These are phyloP conservation scores for Manis crassicaudata DNA, from an alignment of 2,797 vertebrate genomes.

Conservation along the genomic window DNA sequence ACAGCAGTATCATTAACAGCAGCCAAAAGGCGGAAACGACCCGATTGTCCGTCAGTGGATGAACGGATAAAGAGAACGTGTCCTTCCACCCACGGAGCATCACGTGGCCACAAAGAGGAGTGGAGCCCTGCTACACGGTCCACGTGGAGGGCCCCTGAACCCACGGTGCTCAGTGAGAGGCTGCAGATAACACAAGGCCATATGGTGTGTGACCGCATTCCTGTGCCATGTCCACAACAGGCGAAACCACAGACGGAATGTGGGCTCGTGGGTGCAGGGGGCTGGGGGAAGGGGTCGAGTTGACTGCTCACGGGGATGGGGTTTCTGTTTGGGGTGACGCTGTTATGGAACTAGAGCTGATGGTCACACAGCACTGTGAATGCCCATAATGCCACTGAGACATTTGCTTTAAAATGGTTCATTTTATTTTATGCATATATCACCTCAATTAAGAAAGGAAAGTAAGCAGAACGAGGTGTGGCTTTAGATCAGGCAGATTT, in stretches of 20 bases:
- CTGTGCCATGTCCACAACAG: background rate
- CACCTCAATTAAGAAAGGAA: background rate
- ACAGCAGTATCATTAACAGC: background rate
- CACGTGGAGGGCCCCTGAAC: rapidly evolving
- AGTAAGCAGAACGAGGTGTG: background rate
- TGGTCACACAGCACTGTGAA: too few relatives aligned
- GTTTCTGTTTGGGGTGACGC: background rate
- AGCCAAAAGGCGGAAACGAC: background rate
- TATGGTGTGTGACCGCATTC: rapidly evolving
- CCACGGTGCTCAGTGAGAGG: background rate
- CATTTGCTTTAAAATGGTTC: background rate
- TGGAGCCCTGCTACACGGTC: rapidly evolving
- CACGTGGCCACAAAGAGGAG: rapidly evolving
- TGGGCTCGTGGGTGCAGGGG: background rate
- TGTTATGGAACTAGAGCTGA: background rate
- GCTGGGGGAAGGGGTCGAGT: rapidly evolving
- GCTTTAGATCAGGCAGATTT: background rate
- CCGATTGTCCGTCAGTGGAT: too few relatives aligned
- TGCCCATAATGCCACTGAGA: background rate
- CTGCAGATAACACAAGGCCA: background rate
- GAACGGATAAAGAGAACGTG: rapidly evolving
- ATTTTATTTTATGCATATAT: background rate
- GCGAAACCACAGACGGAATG: rapidly evolving
- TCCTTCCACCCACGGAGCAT: rapidly evolving
- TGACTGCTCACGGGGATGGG: rapidly evolving